Conservation (phyloP, 1,140 invertebrate species). For the Pseudomyrmex dendroicus region DNA sequence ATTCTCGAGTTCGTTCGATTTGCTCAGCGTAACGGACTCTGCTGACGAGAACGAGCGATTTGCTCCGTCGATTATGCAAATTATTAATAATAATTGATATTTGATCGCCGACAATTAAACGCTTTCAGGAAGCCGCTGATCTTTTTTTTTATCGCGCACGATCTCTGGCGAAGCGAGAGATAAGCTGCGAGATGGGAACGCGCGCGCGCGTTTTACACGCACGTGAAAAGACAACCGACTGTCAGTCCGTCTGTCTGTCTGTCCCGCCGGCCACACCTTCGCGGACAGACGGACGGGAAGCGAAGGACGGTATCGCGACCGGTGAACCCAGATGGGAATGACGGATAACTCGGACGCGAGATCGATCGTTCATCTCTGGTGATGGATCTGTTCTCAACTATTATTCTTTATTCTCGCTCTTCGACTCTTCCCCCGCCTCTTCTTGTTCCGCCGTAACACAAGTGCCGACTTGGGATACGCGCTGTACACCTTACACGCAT, state of each 20-base stretch:
- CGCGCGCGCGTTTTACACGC: constrained; percentile 9
- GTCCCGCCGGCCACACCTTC: constrained; percentile 65
- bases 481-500: constrained; percentile 62
- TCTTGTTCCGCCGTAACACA: neutral
- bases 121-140: constrained; percentile 49
- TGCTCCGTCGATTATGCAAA: neutral
- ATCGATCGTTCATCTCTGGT: constrained; percentile 67
- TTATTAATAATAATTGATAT: constrained; percentile 58
- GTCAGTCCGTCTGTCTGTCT: constrained; percentile 60
- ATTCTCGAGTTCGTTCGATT: constrained; percentile 25
- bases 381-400: constrained; percentile 73
- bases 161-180: constrained; percentile 25
- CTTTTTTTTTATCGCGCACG: constrained; percentile 27
- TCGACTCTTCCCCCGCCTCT: neutral
- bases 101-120: constrained; percentile 59
- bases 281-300: constrained; percentile 34
- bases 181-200: constrained; percentile 15
- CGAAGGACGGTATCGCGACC: constrained; percentile 27
- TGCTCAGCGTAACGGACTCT: neutral
- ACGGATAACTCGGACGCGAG: constrained; percentile 68
- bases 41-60: constrained; percentile 27
- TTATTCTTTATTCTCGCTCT: constrained; percentile 63
- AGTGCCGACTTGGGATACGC: neutral
- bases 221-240: constrained; percentile 52
- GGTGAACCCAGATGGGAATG: constrained; percentile 70